Evolutionary conservation across 2,888 invertebrate species (phyloP).

Genomic region (Trichacis sp.): DNA sequence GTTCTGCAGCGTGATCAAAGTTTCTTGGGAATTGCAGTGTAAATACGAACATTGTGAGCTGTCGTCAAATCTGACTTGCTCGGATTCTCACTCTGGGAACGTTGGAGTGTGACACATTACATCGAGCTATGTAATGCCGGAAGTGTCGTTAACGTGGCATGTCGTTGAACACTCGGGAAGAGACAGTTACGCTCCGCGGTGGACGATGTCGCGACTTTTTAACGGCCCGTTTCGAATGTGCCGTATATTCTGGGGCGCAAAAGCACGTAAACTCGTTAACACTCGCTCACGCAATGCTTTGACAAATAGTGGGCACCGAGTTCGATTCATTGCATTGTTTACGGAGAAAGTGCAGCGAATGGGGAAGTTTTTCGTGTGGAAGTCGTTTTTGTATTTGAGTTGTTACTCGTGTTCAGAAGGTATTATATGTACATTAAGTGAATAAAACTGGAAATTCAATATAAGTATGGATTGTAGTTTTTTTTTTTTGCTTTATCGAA

Average conservation of each 20-base stretch:
- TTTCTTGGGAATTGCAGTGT: neutral
- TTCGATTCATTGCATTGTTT: slow-evolving; percentile 53
- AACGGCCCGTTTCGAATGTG: slow-evolving; percentile 48
- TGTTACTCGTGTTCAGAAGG: no score
- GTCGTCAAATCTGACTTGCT: slow-evolving; percentile 14
- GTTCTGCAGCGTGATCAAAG: neutral
- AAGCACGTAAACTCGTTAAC: slow-evolving; percentile 50
- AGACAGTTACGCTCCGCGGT: slow-evolving; percentile 36
- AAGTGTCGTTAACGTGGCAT: slow-evolving; percentile 46
- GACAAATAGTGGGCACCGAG: slow-evolving; percentile 50
- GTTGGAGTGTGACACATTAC: slow-evolving; percentile 18
- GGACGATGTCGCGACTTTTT: slow-evolving; percentile 47
- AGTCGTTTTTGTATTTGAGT: no score
- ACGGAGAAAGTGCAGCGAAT: neutral
- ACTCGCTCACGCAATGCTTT: slow-evolving; percentile 41
- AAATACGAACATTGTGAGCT: slow-evolving; percentile 8
- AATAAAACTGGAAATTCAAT: no score
- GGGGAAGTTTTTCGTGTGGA: neutral
- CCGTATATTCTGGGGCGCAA: slow-evolving; percentile 47
- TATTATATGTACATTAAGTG: no score
- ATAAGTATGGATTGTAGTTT: neutral
- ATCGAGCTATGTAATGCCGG: slow-evolving; percentile 17
- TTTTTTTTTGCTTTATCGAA: no score
- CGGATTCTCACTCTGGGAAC: slow-evolving; percentile 14
- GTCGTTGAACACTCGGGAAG: slow-evolving; percentile 40